Evolutionary conservation across 2,113 vertebrate genomes (phyloP), one percentile per base, ranked within the genome.

Genomic region (Bungarus multicinctus): DNA sequence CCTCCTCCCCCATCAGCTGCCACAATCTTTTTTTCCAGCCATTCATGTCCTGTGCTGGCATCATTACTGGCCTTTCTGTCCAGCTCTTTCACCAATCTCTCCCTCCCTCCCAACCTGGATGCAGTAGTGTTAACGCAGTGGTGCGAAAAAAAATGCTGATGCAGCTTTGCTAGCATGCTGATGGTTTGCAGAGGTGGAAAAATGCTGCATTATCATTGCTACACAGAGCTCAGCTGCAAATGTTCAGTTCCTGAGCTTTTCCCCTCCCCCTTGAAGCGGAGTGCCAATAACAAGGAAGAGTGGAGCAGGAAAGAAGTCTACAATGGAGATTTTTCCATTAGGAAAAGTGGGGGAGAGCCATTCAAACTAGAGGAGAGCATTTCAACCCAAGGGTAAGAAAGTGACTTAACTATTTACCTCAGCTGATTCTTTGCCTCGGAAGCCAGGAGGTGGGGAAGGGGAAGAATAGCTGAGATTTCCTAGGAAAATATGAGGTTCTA

Each of bases 311-410:
- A 8, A 9, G 2, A 23, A 20, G 27, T 54, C 8, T 47, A 5
- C 12, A 34, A 34, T 58, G 39, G 39, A 39, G 20, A 81, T 22
- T 34, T 45, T 8, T 58, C 50, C 50, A 52, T 52, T 12, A 52
- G 47, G 53, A 89, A 86, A 45, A 34, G 20, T 57, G n/a, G 18
- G 64, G 9, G 16, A 50, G 27, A 25, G 52, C 45, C 45, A 43
- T 23, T 52, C 27, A 23, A 85, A 27, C 52, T 10, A 22, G 10
- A 34, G 55, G 11, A 60, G 47, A 30, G 20, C 11, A 0, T 27
- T 87, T 23, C 91, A 86, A 45, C n/a, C 30, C 25, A 43, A 53
- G 81, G 89, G 81, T 93, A 90, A 93, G 92, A 34, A 45, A 22
- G 39, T 14, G 1, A 20, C 45, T 87, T 64, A 57, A 23, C 9